Evolutionary conservation across 2,797 vertebrate species (phyloP), one percentile per base, ranked within the genome.

Genomic region (Melanotaenia pygmaea): DNA sequence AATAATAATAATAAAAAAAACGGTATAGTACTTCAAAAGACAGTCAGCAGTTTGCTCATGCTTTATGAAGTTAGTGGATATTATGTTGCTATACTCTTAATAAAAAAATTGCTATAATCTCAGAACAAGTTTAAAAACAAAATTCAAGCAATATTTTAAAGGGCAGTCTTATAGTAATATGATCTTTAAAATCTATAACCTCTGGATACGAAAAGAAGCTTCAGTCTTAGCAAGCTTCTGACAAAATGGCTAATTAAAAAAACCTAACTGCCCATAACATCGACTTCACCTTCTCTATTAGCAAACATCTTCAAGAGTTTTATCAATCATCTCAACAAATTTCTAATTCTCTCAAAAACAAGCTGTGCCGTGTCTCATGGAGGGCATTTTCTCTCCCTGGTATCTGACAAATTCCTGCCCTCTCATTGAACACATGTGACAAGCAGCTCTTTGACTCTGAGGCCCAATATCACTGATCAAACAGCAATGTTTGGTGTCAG

Each of bases 381-480:
- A 80, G 72, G 83, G 62, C 67, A 72, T 18, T 85, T 88, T 86
- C 61, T 82, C 76, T 83, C 3, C 34, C 60, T 72, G 56, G 77
- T 87, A 82, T 85, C 84, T 85, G 88, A 64, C 70, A 87, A 89
- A 86, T 89, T 89, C 86, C 86, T 86, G 67, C 45, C 61, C 76
- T 76, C 85, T 86, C 79, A 88, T 85, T 91, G 88, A 86, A 89
- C 80, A 77, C 83, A 76, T 83, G 83, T 81, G 90, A 92, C 87
- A 92, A 82, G 82, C 79, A 82, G 77, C 16, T 82, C 88, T 90
- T 91, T 92, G 86, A 91, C 81, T 88, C 81, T 35, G 65, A 30
- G 43, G 72, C 80, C 86, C 83, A 91, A 86, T 82, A 83, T 87
- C 84, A 65, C 89, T 86, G 89, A 90, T 92, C 90, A 92, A 89